A percentile compares a stretch with the other conserved stretches of the same genome.
Evolutionary conservation across 2,888 invertebrate species (phyloP).

Genomic region (Agapostemon virescens): DNA sequence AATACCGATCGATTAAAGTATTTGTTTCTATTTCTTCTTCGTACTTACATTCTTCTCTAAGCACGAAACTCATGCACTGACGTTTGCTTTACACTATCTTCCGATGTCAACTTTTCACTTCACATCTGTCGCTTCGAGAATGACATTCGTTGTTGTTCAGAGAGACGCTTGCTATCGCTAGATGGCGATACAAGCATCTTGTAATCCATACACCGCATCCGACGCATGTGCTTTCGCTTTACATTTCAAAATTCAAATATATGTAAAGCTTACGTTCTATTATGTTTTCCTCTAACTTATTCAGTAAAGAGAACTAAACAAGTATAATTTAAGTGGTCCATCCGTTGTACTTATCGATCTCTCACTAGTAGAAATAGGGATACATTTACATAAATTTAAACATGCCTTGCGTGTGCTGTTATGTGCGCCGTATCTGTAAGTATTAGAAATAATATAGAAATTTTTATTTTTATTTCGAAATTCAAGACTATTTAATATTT

Average conservation of each 20-base stretch:
- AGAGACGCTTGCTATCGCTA: slow-evolving; percentile 20
- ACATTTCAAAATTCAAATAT: slow-evolving; percentile 1
- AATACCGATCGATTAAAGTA: not conserved
- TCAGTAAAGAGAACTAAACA: not conserved
- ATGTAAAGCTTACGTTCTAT: not conserved
- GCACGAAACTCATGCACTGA: slow-evolving; percentile 6
- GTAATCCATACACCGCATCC: slow-evolving; percentile 6
- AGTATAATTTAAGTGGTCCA: not conserved
- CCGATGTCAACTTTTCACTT: slow-evolving; percentile 4
- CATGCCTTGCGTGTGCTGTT: too few species aligned
- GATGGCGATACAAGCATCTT: slow-evolving; percentile 49
- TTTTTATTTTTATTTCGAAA: not conserved
- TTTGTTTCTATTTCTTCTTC: not conserved
- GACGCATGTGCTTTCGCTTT: slow-evolving; percentile 25
- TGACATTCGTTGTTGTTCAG: slow-evolving; percentile 21
- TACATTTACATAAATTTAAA: not conserved
- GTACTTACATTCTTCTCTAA: slow-evolving; percentile 44
- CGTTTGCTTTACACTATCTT: slow-evolving; percentile 21
- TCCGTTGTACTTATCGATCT: not conserved
- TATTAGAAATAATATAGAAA: not conserved
- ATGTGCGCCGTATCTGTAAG: too few species aligned
- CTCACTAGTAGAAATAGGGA: not conserved
- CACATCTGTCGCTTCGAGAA: slow-evolving; percentile 9
- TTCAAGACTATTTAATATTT: not conserved
- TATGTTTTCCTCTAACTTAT: not conserved